A percentile compares a stretch with the other conserved stretches of the same genome.
These are phyloP conservation scores for Agonopterix arenella DNA, from an alignment of 2,888 invertebrate species.

Conservation along the genomic window DNA sequence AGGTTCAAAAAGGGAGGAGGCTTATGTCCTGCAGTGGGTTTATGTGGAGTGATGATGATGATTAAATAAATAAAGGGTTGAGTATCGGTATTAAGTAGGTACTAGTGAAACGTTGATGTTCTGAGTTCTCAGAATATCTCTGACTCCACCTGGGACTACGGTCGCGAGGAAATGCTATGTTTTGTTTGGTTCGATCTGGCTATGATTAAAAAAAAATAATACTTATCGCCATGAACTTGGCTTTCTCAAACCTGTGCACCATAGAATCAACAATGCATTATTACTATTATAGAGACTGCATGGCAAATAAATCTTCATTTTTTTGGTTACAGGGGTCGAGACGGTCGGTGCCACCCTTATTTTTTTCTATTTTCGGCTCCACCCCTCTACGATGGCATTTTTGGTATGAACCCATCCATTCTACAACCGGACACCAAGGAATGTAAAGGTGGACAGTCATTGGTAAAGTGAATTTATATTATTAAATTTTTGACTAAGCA, in stretches of 20 bases:
- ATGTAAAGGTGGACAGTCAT: conserved; percentile 5
- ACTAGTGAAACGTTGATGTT: no score
- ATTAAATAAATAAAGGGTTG: no score
- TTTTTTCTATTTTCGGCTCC: conserved; percentile 44
- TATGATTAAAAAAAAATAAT: not conserved
- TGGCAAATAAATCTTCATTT: conserved; percentile 67
- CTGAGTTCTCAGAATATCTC: no score
- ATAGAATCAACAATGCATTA: conserved; percentile 37
- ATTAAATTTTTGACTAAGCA: not conserved
- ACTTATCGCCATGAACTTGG: conserved; percentile 3
- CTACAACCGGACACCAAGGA: conserved; percentile 30
- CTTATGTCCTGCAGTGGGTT: no score
- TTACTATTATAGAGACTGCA: conserved; percentile 43
- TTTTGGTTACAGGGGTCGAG: conserved; percentile 55
- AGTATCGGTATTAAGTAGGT: no score
- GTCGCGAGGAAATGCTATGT: no score
- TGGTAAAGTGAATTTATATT: not conserved
- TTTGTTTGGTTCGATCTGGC: no score
- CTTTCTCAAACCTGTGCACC: conserved; percentile 8
- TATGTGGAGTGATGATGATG: no score
- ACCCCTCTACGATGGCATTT: conserved; percentile 26
- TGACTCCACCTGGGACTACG: no score
- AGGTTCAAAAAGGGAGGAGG: no score
- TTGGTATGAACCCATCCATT: conserved; percentile 29
- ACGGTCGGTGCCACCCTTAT: conserved; percentile 56